A percentile compares a stretch with the other conserved stretches of the same genome.
phyloP scores from a whole-genome alignment of 2,113 vertebrate species.

The Hylia prasina region DNA sequence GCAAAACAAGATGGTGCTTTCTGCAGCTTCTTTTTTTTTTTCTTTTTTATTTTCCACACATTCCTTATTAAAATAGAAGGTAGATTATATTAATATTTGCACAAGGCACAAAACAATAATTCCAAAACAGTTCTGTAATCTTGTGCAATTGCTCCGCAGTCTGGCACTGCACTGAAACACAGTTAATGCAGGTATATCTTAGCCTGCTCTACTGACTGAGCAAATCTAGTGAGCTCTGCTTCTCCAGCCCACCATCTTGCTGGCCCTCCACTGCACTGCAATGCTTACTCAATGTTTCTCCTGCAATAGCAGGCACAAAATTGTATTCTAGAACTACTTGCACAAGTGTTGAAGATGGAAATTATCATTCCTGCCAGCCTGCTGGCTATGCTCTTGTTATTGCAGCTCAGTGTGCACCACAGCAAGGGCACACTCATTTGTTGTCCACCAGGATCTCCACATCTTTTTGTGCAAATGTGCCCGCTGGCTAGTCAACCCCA shows the following conservation, averaged over 20 bases:
- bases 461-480: neutral
- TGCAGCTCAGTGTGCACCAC: neutral
- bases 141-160: neutral
- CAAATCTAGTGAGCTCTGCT: neutral
- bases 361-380: neutral
- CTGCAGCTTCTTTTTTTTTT: neutral
- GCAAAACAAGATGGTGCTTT: neutral
- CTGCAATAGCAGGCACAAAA: neutral
- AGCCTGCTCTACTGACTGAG: neutral
- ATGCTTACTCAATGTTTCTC: neutral
- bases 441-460: neutral
- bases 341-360: neutral
- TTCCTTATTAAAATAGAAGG: neutral
- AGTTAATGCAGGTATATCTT: neutral
- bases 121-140: neutral
- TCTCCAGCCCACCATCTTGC: neutral
- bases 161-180: neutral
- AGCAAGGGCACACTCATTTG: neutral
- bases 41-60: neutral
- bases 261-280: fast-evolving
- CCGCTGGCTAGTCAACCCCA: neutral
- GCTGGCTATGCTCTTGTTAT: fast-evolving
- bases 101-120: neutral
- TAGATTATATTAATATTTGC: neutral
- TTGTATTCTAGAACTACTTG: neutral